phyloP scores from a whole-genome alignment of 2,113 vertebrate species.

The Zosterops lateralis region DNA sequence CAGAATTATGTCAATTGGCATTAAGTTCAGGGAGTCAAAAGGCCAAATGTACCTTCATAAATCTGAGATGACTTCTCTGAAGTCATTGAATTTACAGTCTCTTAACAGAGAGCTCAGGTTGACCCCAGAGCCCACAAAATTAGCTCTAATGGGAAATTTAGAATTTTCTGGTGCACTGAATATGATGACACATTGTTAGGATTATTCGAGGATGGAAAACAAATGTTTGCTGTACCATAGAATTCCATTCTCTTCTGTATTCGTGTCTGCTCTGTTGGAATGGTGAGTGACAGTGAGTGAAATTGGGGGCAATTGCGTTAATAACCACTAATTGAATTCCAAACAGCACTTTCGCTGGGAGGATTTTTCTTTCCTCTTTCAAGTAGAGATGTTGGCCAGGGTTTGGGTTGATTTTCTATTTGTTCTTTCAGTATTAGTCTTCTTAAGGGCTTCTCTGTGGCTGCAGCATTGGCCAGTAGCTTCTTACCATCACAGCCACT shows the following conservation, averaged over 20 bases:
- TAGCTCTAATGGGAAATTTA: conserved; percentile 10
- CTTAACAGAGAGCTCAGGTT: background rate
- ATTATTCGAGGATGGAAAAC: background rate
- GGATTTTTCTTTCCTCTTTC: background rate
- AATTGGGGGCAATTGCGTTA: background rate
- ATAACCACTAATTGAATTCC: background rate
- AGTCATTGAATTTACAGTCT: conserved; percentile 18
- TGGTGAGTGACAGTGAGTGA: background rate
- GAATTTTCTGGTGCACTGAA: background rate
- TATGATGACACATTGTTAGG: background rate
- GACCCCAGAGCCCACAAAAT: background rate
- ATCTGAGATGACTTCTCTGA: conserved; percentile 35
- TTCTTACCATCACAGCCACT: background rate
- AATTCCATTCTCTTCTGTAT: background rate
- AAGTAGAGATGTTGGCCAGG: background rate
- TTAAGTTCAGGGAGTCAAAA: conserved; percentile 15
- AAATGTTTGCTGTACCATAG: background rate
- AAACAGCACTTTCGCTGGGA: background rate
- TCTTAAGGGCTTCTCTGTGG: background rate
- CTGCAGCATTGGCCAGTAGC: background rate
- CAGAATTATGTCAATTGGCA: conserved; percentile 27
- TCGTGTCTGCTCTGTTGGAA: background rate
- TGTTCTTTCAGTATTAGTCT: background rate
- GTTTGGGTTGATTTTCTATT: background rate
- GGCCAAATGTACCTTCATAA: conserved; percentile 21